Conservation (phyloP, 2,888 invertebrate species). For the Deladenus siricidicola region DNA sequence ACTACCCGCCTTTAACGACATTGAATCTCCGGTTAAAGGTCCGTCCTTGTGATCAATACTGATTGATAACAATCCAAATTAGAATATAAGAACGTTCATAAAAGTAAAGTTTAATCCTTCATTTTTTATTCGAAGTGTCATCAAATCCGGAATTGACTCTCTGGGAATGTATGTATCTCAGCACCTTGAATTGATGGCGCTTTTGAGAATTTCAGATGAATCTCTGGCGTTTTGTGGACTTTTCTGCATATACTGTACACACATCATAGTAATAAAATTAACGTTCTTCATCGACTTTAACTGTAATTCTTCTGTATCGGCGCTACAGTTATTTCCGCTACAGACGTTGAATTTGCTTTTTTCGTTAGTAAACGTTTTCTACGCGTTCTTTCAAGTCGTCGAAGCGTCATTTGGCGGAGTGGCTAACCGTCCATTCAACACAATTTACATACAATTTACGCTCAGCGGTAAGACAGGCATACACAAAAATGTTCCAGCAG, state of each 20-base stretch:
- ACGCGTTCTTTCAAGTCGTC: background rate
- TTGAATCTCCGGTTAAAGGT: background rate
- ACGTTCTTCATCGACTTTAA: background rate
- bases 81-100: too few relatives aligned
- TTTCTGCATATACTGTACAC: background rate
- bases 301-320: background rate
- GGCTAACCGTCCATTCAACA: background rate
- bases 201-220: background rate
- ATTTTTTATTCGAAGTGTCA: too few relatives aligned
- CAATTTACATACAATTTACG: background rate
- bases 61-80: too few relatives aligned
- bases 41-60: too few relatives aligned
- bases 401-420: background rate
- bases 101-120: too few relatives aligned
- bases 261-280: background rate
- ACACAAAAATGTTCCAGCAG: too few relatives aligned
- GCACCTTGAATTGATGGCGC: too few relatives aligned
- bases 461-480: background rate
- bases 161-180: too few relatives aligned
- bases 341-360: background rate
- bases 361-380: background rate
- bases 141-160: too few relatives aligned
- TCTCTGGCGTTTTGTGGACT: background rate
- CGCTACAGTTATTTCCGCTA: background rate
- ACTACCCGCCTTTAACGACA: background rate